Evolutionary conservation across 1,140 invertebrate species (phyloP).

Genomic region (Phymastichus coffea): DNA sequence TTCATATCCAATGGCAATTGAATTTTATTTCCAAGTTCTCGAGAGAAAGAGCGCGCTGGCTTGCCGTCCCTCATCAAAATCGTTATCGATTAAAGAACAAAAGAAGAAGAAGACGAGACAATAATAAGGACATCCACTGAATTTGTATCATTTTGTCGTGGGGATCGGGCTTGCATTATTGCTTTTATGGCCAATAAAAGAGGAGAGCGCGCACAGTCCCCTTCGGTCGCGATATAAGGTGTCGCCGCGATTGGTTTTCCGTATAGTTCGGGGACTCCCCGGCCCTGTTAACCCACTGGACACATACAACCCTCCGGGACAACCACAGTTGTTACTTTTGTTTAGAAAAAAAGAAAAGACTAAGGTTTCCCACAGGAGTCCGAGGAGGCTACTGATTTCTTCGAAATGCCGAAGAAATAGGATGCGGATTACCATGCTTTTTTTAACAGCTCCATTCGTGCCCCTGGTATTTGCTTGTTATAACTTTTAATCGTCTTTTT

Average conservation of each 20-base stretch:
- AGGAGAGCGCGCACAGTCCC: background rate
- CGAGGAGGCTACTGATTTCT: background rate
- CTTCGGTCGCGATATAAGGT: conserved; percentile 41
- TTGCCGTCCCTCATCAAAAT: conserved; percentile 11
- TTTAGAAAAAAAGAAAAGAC: conserved; percentile 30
- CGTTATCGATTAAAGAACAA: conserved; percentile 11
- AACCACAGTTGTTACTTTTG: conserved; percentile 10
- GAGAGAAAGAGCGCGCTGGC: background rate
- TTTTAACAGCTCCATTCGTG: too few relatives aligned
- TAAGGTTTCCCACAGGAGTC: conserved; percentile 27
- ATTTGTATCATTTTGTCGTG: conserved; percentile 53
- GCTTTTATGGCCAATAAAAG: conserved; percentile 56
- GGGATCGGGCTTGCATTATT: conserved; percentile 51
- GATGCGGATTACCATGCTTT: too few relatives aligned
- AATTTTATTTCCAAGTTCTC: conserved; percentile 21
- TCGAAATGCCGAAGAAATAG: conserved; percentile 3
- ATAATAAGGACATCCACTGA: conserved; percentile 35
- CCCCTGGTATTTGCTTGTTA: too few relatives aligned
- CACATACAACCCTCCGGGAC: conserved; percentile 35
- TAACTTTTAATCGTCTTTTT: too few relatives aligned
- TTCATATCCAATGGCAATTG: conserved; percentile 18
- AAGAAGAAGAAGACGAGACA: too few relatives aligned
- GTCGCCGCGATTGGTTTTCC: conserved; percentile 55
- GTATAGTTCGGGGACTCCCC: conserved; percentile 56
- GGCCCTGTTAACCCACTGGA: conserved; percentile 50